phyloP scores from a whole-genome alignment of 2,888 invertebrate genomes.

The Mechanitis messenoides region DNA sequence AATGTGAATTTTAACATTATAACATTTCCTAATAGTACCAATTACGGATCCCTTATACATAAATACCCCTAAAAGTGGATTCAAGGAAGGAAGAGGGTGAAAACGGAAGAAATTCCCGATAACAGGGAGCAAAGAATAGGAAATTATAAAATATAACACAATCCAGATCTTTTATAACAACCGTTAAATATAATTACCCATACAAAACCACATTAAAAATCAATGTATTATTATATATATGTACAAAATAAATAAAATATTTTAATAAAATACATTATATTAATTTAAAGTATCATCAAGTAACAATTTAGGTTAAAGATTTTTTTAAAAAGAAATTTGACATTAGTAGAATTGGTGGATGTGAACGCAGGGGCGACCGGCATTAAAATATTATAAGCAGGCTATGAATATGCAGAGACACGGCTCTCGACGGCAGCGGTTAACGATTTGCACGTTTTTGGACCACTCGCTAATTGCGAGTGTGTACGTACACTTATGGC shows the following conservation, averaged over 20 bases:
- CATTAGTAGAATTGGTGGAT: constrained; percentile 66
- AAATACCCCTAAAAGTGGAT: constrained; percentile 68
- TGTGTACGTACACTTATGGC: constrained; percentile 73
- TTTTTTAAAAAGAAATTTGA: constrained; percentile 49
- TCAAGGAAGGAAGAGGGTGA: constrained; percentile 63
- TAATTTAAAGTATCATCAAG: constrained; percentile 16
- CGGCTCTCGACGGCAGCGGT: constrained; percentile 63
- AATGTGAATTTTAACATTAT: constrained; percentile 49
- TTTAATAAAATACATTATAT: too few species aligned
- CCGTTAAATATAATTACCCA: constrained; percentile 24
- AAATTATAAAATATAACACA: constrained; percentile 64
- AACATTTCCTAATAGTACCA: constrained; percentile 61
- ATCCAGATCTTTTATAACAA: constrained; percentile 48
- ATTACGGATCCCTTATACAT: constrained; percentile 68
- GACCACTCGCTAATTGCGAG: constrained; percentile 74
- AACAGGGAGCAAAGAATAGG: constrained; percentile 63
- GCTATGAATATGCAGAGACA: constrained; percentile 76
- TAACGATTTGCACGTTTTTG: constrained; percentile 76
- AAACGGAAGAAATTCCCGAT: constrained; percentile 69
- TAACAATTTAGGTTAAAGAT: constrained; percentile 25
- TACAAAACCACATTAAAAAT: constrained; percentile 17
- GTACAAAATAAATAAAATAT: too few species aligned
- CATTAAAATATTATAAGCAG: constrained; percentile 76
- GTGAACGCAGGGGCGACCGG: constrained; percentile 58
- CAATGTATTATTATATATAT: too few species aligned